phyloP scores from a whole-genome alignment of 2,797 vertebrate genomes.

The Helarctos malayanus region DNA sequence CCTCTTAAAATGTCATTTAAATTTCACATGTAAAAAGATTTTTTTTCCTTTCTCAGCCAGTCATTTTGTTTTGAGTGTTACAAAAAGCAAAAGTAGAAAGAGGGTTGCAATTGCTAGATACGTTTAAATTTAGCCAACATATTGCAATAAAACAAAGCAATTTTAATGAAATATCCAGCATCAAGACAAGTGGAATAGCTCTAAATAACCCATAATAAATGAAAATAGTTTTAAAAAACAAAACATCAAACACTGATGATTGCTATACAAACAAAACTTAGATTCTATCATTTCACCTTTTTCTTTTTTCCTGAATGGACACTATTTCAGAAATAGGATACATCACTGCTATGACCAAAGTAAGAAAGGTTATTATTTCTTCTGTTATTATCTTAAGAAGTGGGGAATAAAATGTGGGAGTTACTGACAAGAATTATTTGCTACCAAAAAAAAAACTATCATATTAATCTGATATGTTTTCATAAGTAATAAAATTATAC shows the following conservation, averaged over 20 bases:
- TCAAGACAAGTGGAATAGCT: not conserved
- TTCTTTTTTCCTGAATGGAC: not conserved
- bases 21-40: not conserved
- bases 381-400: not conserved
- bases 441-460: not conserved
- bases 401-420: not conserved
- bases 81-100: not conserved
- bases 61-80: not conserved
- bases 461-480: not conserved
- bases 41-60: not conserved
- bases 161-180: not conserved
- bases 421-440: not conserved
- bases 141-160: not conserved
- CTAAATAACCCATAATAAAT: not conserved
- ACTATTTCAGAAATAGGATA: not conserved
- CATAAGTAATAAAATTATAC: constrained; percentile 4
- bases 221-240: not conserved
- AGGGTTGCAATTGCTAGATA: not conserved
- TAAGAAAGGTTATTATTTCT: not conserved
- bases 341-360: not conserved
- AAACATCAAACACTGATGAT: not conserved
- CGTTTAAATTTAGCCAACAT: not conserved
- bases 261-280: not conserved
- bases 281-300: not conserved
- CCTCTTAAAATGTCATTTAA: not conserved